Evolutionary conservation across 2,797 vertebrate genomes (phyloP).

Genomic region (Tympanoctomys barrerae): DNA sequence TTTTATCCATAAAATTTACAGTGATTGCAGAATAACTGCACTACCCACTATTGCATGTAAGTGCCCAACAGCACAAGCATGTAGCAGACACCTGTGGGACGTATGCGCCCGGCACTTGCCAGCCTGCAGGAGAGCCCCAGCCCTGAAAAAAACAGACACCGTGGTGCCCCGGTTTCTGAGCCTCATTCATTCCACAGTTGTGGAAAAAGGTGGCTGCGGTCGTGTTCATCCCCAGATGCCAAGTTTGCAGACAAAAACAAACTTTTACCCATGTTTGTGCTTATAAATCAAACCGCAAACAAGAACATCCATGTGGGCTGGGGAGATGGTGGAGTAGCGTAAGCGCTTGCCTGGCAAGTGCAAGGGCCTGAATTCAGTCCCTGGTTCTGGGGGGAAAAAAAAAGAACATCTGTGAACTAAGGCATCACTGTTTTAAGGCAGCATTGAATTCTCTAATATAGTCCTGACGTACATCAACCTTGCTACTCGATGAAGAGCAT

Average conservation of each 20-base stretch:
- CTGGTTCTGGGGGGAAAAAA: too few relatives aligned
- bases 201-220: neutral
- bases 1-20: conserved; percentile 8
- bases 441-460: neutral
- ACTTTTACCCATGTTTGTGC: neutral
- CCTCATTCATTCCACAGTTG: neutral
- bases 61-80: neutral
- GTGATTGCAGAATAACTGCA: neutral
- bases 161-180: neutral
- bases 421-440: neutral
- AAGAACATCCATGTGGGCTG: neutral
- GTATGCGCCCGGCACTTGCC: neutral
- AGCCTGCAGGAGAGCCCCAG: neutral
- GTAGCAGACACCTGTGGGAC: neutral
- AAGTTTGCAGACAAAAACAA: neutral
- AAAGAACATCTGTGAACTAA: neutral
- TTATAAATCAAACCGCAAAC: neutral
- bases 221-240: neutral
- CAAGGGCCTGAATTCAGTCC: too few relatives aligned
- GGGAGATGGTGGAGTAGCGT: too few relatives aligned
- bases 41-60: neutral
- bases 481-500: neutral
- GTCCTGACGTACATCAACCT: neutral
- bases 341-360: too few relatives aligned
- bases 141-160: neutral